Conservation (phyloP, 2,888 invertebrate genomes). For the Globia sparganii region DNA sequence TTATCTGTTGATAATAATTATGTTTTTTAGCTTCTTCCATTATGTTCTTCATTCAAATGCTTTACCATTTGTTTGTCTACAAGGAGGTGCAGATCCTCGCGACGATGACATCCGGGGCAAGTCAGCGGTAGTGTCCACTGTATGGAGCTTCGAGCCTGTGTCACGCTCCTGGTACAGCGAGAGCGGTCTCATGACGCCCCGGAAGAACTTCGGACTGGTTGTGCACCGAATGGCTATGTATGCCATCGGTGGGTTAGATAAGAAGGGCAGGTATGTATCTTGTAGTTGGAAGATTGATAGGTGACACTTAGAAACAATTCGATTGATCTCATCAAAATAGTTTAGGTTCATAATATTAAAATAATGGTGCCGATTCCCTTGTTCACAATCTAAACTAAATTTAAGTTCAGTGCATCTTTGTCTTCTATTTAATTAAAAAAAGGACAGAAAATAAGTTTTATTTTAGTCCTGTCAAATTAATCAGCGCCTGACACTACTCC, state of each 20-base stretch:
- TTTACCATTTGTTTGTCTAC: background rate
- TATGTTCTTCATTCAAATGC: background rate
- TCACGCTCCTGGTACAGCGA: constrained; percentile 92
- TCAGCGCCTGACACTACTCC: no score
- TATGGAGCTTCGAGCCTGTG: constrained; percentile 93
- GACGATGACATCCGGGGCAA: constrained; percentile 90
- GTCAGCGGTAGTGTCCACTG: constrained; percentile 90
- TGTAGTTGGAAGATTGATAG: background rate
- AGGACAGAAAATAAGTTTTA: no score
- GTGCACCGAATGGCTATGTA: constrained; percentile 92
- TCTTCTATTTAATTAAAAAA: no score
- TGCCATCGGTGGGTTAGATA: constrained; percentile 93
- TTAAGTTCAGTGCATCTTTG: no score
- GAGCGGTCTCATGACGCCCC: constrained; percentile 89
- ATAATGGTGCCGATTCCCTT: no score
- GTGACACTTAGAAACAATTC: background rate
- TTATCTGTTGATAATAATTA: background rate
- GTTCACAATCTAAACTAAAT: no score
- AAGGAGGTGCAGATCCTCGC: constrained; percentile 92
- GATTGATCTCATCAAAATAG: background rate
- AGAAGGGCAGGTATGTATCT: constrained; percentile 87
- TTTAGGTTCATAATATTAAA: background rate
- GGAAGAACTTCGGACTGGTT: constrained; percentile 93
- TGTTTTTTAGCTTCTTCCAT: background rate
- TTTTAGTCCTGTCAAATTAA: no score